Evolutionary conservation across 2,888 invertebrate genomes (phyloP).

Genomic region (Meiosimyza platycephala): DNA sequence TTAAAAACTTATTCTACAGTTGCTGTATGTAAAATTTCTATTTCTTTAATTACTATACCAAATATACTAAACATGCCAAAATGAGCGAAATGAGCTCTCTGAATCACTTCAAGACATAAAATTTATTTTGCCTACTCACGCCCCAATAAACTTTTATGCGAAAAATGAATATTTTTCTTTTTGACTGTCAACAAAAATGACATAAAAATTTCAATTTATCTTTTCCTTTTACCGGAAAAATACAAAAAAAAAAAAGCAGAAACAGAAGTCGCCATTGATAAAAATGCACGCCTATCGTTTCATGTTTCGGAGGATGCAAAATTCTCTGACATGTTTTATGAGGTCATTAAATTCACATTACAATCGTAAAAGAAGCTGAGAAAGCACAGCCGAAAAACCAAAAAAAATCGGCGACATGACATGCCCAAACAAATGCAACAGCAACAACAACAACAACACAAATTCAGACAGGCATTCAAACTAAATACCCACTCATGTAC

Average conservation of each 20-base stretch:
- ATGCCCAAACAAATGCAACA: slow-evolving; percentile 1
- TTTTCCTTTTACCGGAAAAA: slow-evolving; percentile 28
- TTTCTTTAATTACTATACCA: too few species aligned
- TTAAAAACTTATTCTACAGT: too few species aligned
- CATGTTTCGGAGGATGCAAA: too few species aligned
- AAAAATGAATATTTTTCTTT: too few species aligned
- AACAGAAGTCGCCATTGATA: too few species aligned
- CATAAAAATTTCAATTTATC: not conserved
- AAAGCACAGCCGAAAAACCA: not conserved
- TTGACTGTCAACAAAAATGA: too few species aligned
- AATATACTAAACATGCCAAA: too few species aligned
- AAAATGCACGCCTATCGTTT: too few species aligned
- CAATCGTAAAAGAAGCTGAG: slow-evolving; percentile 21
- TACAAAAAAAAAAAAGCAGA: not conserved
- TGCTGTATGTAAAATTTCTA: too few species aligned
- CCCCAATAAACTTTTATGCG: not conserved
- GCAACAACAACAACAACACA: not conserved
- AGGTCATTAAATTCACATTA: slow-evolving; percentile 44
- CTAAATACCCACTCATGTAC: not conserved
- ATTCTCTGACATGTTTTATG: slow-evolving; percentile 15
- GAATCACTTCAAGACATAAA: too few species aligned
- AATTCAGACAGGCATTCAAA: not conserved
- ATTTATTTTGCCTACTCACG: not conserved
- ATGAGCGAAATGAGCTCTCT: too few species aligned
- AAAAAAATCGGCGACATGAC: not conserved